Conservation (phyloP, 2,113 vertebrate species). For the Prunella fulvescens region DNA sequence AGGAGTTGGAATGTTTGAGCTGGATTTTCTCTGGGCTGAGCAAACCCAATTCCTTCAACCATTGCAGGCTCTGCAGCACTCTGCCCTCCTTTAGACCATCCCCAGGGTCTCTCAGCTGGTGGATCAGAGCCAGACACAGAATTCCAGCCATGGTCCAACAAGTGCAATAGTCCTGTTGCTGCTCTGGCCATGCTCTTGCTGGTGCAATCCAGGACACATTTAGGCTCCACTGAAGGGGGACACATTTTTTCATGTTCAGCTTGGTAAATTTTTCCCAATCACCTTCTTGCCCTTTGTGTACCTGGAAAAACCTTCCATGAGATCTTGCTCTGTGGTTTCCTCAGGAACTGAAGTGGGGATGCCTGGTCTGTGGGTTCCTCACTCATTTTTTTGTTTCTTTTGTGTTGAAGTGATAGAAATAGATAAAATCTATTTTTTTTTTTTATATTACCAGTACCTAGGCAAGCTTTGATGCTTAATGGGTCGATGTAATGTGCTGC, state of each 20-base stretch:
- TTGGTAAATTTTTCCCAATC: neutral
- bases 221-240: neutral
- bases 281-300: neutral
- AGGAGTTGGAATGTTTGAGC: neutral
- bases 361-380: neutral
- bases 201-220: neutral
- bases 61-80: neutral
- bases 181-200: neutral
- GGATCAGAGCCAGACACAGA: neutral
- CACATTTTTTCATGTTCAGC: neutral
- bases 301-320: neutral
- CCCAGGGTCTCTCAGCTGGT: accelerated
- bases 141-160: neutral
- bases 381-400: neutral
- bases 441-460: neutral
- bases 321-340: neutral
- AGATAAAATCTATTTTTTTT: neutral
- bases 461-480: neutral
- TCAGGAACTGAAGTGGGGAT: neutral
- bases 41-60: neutral
- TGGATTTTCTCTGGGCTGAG: neutral
- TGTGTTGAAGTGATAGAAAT: neutral
- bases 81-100: neutral
- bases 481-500: neutral
- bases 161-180: neutral